A percentile compares a stretch with the other conserved stretches of the same genome.
Evolutionary conservation across 2,113 vertebrate species (phyloP).

Genomic region (Lutjanus erythropterus): DNA sequence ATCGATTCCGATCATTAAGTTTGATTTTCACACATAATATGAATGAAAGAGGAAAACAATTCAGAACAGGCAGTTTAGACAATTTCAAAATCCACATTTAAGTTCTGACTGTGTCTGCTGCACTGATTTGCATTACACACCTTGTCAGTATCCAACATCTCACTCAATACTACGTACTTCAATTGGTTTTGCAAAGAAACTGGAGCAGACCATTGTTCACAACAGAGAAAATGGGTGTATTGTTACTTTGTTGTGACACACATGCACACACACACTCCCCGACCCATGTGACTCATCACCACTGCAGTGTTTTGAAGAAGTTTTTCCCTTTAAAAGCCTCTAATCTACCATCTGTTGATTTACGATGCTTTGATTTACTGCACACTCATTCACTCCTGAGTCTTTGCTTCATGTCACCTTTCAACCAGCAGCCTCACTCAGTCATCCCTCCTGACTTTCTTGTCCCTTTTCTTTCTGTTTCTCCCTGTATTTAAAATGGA

Average conservation of each 20-base stretch:
- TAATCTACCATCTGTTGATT: constrained; percentile 21
- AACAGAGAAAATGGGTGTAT: neutral
- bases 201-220: neutral
- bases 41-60: too few relatives aligned
- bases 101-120: too few relatives aligned
- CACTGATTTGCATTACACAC: neutral
- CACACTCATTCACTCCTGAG: neutral
- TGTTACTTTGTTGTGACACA: neutral
- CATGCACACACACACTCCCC: neutral
- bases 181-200: neutral
- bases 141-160: neutral
- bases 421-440: neutral
- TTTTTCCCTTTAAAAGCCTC: constrained; percentile 6
- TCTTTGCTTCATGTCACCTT: neutral
- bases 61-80: too few relatives aligned
- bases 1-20: too few relatives aligned
- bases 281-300: constrained; percentile 2
- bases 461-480: neutral
- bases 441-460: neutral
- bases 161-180: neutral
- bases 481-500: constrained; percentile 17
- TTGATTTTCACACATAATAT: too few relatives aligned
- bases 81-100: too few relatives aligned
- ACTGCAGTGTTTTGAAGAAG: neutral
- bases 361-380: constrained; percentile 1